phyloP scores from a whole-genome alignment of 37 sponge, comb jelly and placozoan species.

The Dysidea cf. avara region DNA sequence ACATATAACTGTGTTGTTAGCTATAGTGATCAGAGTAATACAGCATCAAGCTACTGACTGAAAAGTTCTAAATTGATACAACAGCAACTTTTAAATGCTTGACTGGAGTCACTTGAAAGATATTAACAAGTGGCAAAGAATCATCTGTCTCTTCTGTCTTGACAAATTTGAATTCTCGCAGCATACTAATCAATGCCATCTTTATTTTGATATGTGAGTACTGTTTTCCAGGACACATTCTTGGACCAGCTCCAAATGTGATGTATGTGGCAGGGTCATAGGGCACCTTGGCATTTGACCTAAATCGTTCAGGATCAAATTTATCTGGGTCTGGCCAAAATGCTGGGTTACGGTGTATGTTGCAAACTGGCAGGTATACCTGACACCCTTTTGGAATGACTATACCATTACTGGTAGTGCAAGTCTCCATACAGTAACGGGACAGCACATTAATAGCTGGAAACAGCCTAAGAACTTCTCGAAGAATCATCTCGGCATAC shows the following conservation, averaged over 20 bases:
- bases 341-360: constrained; percentile 60
- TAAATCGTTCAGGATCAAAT: constrained; percentile 79
- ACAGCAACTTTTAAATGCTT: too few species aligned
- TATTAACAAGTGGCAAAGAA: too few species aligned
- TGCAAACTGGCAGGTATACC: constrained; percentile 32
- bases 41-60: too few species aligned
- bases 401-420: constrained; percentile 9
- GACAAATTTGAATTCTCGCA: too few species aligned
- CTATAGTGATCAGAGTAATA: too few species aligned
- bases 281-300: too few species aligned
- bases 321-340: constrained; percentile 72
- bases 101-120: too few species aligned
- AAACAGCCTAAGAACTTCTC: constrained; percentile 71
- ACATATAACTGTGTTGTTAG: too few species aligned
- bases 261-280: too few species aligned
- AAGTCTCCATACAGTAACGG: constrained; percentile 11
- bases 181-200: constrained; percentile 55
- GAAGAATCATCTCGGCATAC: constrained; percentile 69
- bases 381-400: too few species aligned
- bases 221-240: constrained; percentile 76
- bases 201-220: constrained; percentile 79
- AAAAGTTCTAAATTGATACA: too few species aligned
- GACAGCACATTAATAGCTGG: constrained; percentile 27
- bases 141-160: too few species aligned
- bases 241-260: constrained; percentile 81